A percentile compares a stretch with the other conserved stretches of the same genome.
Evolutionary conservation across 2,113 vertebrate genomes (phyloP).

Genomic region (Trichomycterus rosablanca): DNA sequence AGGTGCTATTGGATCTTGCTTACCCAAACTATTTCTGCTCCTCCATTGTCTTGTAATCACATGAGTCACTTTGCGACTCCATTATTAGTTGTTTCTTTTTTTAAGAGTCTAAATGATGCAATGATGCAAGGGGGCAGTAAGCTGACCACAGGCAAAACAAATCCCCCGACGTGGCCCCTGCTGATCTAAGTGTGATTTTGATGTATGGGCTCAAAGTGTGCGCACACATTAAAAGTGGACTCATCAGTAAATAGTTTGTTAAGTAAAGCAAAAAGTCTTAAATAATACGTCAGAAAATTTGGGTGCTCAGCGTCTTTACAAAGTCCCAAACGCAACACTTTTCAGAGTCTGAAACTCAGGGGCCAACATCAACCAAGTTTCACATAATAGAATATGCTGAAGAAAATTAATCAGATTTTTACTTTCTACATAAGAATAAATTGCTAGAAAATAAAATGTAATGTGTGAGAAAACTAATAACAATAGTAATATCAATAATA

Average conservation of each 20-base stretch:
- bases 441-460: too few species aligned
- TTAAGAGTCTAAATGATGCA: constrained; percentile 39
- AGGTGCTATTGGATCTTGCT: constrained; percentile 24
- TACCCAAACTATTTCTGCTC: constrained; percentile 20
- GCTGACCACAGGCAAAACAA: constrained; percentile 41
- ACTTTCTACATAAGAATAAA: too few species aligned
- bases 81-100: constrained; percentile 43
- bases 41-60: constrained; percentile 40
- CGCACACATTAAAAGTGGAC: constrained; percentile 25
- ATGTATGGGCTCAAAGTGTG: constrained; percentile 29
- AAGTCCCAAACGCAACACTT: constrained; percentile 19
- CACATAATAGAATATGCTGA: too few species aligned
- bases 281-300: too few species aligned
- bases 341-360: background rate
- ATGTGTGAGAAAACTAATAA: too few species aligned
- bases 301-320: constrained; percentile 20
- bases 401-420: too few species aligned
- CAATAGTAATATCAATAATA: too few species aligned
- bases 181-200: constrained; percentile 40
- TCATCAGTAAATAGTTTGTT: constrained; percentile 25
- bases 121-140: constrained; percentile 21
- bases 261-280: constrained; percentile 7
- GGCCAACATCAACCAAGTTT: background rate
- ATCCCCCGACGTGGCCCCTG: constrained; percentile 33
- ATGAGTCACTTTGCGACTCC: constrained; percentile 33